Base-by-base conservation (phyloP, 2,797 vertebrate genomes). In the Tadarida brasiliensis region DNA sequence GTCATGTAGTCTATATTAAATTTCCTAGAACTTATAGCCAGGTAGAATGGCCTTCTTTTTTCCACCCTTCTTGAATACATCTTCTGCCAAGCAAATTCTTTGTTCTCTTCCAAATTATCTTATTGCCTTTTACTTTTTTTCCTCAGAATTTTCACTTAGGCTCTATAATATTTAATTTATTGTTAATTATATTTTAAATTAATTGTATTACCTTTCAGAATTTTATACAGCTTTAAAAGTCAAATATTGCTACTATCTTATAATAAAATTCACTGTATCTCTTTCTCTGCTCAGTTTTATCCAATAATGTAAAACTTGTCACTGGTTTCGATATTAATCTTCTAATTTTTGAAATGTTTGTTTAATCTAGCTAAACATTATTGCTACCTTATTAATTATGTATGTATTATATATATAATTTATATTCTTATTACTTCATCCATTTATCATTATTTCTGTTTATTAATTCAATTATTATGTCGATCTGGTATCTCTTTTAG, bases 221-320 rank as follows among this genome's bases (percentile, higher is more conserved):
- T 67, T 86, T 87, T 26, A 82, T n/a, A 81, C 24, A 15, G 2
- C 35, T 67, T 94, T 28, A 89, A 93, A 95, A 83, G 47, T 14
- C 56, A 49, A 7, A 54, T 30, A 81, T 28, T 87, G 10, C 19
- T 89, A 84, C 49, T 49, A 44, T 19, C 3, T n/a, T n/a, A 89
- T 8, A 89, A 85, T 47, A 49, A 84, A 78, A 73, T 57, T 71
- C 56, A 90, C 20, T 59, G 15, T 39, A 20, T 82, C 20, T 71
- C 63, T 51, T 15, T 80, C 61, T 47, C 5, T 74, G 83, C 1
- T 35, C 16, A 56, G 44, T 63, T 30, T 22, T 85, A 70, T 19
- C 22, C 2, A 28, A 61, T 81, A 74, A 74, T 28, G 24, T 65
- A 74, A 67, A 78, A 70, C 30, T 59, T 87, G 57, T 49, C 26